Evolutionary conservation across 2,888 invertebrate genomes (phyloP).

Genomic region (Shargacucullia verbasci): DNA sequence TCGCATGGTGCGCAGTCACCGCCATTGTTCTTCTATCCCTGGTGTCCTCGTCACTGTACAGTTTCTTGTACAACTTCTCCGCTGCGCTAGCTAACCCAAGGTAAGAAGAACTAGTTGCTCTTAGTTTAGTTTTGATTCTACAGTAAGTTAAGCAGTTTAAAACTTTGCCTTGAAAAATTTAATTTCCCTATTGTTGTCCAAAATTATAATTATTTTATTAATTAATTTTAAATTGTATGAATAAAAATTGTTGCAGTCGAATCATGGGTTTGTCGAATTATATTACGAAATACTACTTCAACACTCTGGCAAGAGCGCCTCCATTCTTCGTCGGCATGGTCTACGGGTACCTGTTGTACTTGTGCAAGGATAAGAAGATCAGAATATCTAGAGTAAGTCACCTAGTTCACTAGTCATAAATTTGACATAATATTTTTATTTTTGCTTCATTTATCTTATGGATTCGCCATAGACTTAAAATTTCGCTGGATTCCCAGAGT

Average conservation of each 20-base stretch:
- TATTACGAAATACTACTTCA: conserved; percentile 65
- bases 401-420: too few species aligned
- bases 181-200: too few species aligned
- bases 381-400: conserved; percentile 60
- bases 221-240: too few species aligned
- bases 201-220: too few species aligned
- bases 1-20: conserved; percentile 63
- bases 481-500: too few species aligned
- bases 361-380: conserved; percentile 64
- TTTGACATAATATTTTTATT: too few species aligned
- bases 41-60: conserved; percentile 65
- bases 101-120: too few species aligned
- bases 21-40: conserved; percentile 58
- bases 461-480: too few species aligned
- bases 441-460: too few species aligned
- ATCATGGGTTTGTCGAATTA: conserved; percentile 53
- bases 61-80: conserved; percentile 72
- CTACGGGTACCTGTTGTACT: conserved; percentile 70
- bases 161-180: too few species aligned
- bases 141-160: too few species aligned
- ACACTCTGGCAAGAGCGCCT: conserved; percentile 70
- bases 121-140: too few species aligned
- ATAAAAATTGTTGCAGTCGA: conserved; percentile 55
- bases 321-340: conserved; percentile 77
- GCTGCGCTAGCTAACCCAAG: conserved; percentile 69